phyloP scores from a whole-genome alignment of 1,140 invertebrate genomes.

The Whitmania pigra region DNA sequence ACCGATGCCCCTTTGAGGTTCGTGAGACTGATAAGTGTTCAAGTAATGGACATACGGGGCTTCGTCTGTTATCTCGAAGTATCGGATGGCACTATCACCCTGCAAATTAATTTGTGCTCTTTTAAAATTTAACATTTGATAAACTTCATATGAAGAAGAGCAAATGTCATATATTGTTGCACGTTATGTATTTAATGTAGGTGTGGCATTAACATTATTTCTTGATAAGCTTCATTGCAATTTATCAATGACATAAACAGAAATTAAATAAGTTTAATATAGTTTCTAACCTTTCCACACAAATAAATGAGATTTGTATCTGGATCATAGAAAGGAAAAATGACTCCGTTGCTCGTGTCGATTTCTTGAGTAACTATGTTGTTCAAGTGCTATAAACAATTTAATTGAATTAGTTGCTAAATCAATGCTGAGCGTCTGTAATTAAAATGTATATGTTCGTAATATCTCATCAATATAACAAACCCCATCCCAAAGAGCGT shows the following conservation, averaged over 20 bases:
- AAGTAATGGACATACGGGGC: constrained; percentile 39
- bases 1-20: constrained; percentile 40
- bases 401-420: background rate
- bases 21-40: constrained; percentile 32
- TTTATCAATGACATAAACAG: too few species aligned
- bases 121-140: too few species aligned
- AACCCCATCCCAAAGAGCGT: constrained; percentile 41
- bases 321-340: constrained; percentile 43
- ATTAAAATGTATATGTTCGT: background rate
- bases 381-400: constrained; percentile 22
- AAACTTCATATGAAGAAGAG: too few species aligned
- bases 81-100: constrained; percentile 42
- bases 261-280: too few species aligned
- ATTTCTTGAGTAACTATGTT: constrained; percentile 35
- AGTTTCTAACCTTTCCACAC: constrained; percentile 36
- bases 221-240: too few species aligned
- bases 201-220: too few species aligned
- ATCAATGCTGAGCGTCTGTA: background rate
- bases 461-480: constrained; percentile 16
- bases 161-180: too few species aligned
- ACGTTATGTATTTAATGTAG: too few species aligned
- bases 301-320: constrained; percentile 41
- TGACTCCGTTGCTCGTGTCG: constrained; percentile 41
- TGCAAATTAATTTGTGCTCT: constrained; percentile 19
- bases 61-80: constrained; percentile 42